Evolutionary conservation across 2,888 invertebrate genomes (phyloP).

Genomic region (Ectemnius cavifrons): DNA sequence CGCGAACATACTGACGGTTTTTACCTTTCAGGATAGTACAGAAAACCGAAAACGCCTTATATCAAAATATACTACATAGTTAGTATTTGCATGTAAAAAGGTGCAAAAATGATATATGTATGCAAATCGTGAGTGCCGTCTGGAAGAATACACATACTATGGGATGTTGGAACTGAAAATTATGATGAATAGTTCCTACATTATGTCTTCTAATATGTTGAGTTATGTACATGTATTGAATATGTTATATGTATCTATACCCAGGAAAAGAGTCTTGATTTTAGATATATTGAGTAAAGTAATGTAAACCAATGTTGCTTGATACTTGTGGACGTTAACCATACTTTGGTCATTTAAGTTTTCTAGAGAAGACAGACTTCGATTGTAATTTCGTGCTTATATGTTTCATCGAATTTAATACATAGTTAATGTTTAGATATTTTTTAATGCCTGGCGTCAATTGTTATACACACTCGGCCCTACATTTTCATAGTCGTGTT

Average conservation of each 20-base stretch:
- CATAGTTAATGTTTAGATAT: constrained; percentile 23
- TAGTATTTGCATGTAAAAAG: constrained; percentile 62
- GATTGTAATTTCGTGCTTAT: constrained; percentile 32
- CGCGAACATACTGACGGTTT: constrained; percentile 25
- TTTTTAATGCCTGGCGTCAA: constrained; percentile 13
- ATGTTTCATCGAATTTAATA: constrained; percentile 19
- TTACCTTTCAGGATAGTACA: constrained; percentile 1
- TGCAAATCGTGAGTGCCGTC: constrained; percentile 4
- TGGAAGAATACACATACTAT: neutral
- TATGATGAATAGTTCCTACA: neutral
- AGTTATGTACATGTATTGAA: constrained; percentile 9
- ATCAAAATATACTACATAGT: constrained; percentile 48
- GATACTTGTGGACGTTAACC: constrained; percentile 45
- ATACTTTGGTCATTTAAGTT: constrained; percentile 35
- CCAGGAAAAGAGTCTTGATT: too few species aligned
- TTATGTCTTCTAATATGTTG: constrained; percentile 1
- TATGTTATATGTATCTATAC: too few species aligned
- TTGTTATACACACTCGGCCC: constrained; percentile 15
- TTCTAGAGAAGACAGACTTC: constrained; percentile 27
- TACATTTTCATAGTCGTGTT: constrained; percentile 35
- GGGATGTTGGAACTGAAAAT: neutral
- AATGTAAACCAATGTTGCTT: constrained; percentile 25
- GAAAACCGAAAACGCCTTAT: constrained; percentile 34
- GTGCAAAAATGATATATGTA: constrained; percentile 62
- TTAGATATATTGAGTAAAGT: too few species aligned